These are phyloP conservation scores for Tribolium freemani DNA, from an alignment of 2,888 invertebrate species.

Conservation along the genomic window DNA sequence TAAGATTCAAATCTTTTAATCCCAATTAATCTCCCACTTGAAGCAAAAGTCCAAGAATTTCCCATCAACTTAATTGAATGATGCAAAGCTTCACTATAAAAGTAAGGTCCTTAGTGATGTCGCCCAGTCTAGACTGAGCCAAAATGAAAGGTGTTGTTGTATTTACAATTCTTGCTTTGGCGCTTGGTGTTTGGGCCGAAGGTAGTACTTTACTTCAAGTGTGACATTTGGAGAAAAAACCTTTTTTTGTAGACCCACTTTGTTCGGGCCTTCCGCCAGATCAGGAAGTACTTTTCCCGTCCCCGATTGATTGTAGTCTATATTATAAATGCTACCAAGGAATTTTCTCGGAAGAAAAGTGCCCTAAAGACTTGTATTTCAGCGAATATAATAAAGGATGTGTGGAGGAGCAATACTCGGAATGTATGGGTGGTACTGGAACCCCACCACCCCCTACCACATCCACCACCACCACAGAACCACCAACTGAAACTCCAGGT, in stretches of 20 bases:
- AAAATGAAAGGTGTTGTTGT: background rate
- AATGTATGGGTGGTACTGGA: slow-evolving; percentile 18
- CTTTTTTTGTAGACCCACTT: slow-evolving; percentile 11
- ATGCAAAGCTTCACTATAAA: background rate
- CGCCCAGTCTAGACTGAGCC: background rate
- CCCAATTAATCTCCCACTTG: background rate
- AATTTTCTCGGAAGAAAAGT: background rate
- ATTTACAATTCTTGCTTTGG: background rate
- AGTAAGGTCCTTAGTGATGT: background rate
- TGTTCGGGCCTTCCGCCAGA: background rate
- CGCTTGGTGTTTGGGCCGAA: background rate
- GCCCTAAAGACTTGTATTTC: slow-evolving; percentile 8
- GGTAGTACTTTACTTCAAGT: background rate
- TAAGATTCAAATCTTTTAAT: background rate
- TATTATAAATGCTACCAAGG: slow-evolving; percentile 30
- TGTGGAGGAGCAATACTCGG: slow-evolving; percentile 9
- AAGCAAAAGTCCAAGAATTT: background rate
- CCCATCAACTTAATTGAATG: background rate
- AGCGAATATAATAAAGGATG: background rate
- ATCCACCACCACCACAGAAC: background rate
- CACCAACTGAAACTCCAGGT: slow-evolving; percentile 7
- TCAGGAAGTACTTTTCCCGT: slow-evolving; percentile 8
- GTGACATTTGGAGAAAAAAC: background rate
- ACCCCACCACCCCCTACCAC: slow-evolving; percentile 2
- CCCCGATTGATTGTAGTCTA: background rate